Conservation (phyloP, 2,888 invertebrate species). For the Erebia ligea region DNA sequence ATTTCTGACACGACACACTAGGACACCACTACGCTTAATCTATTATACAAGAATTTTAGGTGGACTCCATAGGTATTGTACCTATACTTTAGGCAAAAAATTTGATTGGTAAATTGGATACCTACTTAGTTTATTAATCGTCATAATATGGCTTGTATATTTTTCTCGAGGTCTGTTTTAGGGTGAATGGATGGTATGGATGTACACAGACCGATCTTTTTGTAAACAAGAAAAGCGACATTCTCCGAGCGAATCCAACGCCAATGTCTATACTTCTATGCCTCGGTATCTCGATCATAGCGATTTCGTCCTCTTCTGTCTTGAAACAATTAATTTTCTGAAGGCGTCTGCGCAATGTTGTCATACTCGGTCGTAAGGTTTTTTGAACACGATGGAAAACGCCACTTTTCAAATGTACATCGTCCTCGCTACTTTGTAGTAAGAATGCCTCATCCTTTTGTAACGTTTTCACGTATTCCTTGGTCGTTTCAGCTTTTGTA, state of each 20-base stretch:
- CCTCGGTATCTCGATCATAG: constrained; percentile 63
- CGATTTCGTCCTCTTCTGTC: constrained; percentile 53
- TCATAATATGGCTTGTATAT: constrained; percentile 53
- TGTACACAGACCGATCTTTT: constrained; percentile 69
- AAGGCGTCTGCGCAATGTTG: constrained; percentile 57
- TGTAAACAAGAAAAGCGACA: constrained; percentile 73
- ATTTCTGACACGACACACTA: no score
- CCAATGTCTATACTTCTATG: constrained; percentile 74
- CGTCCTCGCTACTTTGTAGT: constrained; percentile 8
- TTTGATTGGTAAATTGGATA: no score
- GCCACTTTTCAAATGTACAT: constrained; percentile 35
- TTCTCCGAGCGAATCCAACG: constrained; percentile 67
- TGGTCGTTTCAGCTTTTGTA: constrained; percentile 54
- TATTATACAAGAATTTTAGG: no score
- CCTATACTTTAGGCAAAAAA: no score
- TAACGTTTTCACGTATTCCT: constrained; percentile 50
- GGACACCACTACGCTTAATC: no score
- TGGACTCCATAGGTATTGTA: no score
- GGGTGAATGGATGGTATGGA: constrained; percentile 76
- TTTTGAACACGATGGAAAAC: constrained; percentile 54
- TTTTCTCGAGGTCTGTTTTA: constrained; percentile 71
- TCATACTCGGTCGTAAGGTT: constrained; percentile 54
- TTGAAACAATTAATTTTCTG: constrained; percentile 66
- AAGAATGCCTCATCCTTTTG: constrained; percentile 39
- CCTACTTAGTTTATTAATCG: constrained; percentile 45